phyloP scores from a whole-genome alignment of 2,888 invertebrate genomes.

The Caenorhabditis panamensis region DNA sequence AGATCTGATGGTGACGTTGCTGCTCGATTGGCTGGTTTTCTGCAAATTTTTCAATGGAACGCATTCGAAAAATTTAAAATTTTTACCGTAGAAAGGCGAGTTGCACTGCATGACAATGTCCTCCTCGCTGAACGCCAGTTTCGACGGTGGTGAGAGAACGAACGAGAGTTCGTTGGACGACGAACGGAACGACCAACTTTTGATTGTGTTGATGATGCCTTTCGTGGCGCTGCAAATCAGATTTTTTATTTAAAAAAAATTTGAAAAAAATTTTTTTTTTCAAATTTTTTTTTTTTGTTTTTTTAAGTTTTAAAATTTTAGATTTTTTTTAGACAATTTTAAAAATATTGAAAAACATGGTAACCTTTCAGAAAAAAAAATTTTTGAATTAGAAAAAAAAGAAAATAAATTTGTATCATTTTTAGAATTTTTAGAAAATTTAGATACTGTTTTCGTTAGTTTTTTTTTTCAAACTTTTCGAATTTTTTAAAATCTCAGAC shows the following conservation, averaged over 20 bases:
- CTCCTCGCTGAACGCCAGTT: conserved; percentile 51
- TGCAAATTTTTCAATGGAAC: background rate
- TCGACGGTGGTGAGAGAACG: conserved; percentile 31
- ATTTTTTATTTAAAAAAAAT: background rate
- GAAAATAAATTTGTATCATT: no score
- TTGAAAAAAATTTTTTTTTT: no score
- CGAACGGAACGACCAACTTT: conserved; percentile 47
- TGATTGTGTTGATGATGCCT: conserved; percentile 46
- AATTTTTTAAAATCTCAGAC: no score
- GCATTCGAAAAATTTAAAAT: background rate
- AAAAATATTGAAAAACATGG: no score
- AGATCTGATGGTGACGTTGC: conserved; percentile 1
- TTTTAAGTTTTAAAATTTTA: no score
- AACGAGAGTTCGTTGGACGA: conserved; percentile 49
- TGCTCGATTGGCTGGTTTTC: conserved; percentile 5
- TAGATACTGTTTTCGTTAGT: no score
- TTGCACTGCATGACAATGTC: conserved; percentile 55
- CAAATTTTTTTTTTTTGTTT: no score
- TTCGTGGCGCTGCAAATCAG: conserved; percentile 38
- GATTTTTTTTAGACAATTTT: no score
- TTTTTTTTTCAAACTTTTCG: no score
- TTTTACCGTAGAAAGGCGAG: conserved; percentile 50
- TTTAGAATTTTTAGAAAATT: no score
- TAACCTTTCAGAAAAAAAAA: no score
- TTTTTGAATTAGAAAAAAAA: no score